Percentiles rank a stretch among this genome's conserved stretches.
These are phyloP conservation scores for Coranthus polyacanthus DNA, from an alignment of 2,797 vertebrate species.

Conservation along the genomic window DNA sequence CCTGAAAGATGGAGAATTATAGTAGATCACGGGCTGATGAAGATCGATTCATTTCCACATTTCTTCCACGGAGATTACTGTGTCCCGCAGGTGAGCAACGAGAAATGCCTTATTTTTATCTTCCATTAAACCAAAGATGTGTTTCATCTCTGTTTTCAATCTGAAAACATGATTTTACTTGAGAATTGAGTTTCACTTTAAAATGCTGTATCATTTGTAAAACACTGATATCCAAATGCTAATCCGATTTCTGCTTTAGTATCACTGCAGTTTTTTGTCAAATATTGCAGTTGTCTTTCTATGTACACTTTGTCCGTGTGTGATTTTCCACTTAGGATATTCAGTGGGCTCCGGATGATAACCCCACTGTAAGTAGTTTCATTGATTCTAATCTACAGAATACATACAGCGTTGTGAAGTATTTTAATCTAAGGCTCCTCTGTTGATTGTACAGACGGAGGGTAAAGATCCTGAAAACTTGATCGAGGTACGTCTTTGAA, in stretches of 20 bases:
- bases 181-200: neutral
- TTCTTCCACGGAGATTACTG: slow-evolving; percentile 85
- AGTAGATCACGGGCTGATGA: slow-evolving; percentile 69
- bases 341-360: slow-evolving; percentile 75
- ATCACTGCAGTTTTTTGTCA: neutral
- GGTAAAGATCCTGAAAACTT: slow-evolving; percentile 45
- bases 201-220: no score
- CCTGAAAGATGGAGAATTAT: slow-evolving; percentile 71
- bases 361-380: slow-evolving; percentile 50
- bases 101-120: neutral
- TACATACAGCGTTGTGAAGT: neutral
- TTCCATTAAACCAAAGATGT: no score
- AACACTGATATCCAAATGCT: no score
- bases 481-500: slow-evolving; percentile 60
- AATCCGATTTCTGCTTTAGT: no score
- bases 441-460: slow-evolving; percentile 53
- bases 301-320: slow-evolving; percentile 8
- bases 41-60: slow-evolving; percentile 74
- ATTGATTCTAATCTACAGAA: neutral
- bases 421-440: slow-evolving; percentile 10
- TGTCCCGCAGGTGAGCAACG: slow-evolving; percentile 60
- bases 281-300: neutral
- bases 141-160: neutral
- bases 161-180: neutral
- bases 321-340: slow-evolving; percentile 62